Evolutionary conservation across 2,113 vertebrate genomes (phyloP).

Genomic region (Bufo bufo): DNA sequence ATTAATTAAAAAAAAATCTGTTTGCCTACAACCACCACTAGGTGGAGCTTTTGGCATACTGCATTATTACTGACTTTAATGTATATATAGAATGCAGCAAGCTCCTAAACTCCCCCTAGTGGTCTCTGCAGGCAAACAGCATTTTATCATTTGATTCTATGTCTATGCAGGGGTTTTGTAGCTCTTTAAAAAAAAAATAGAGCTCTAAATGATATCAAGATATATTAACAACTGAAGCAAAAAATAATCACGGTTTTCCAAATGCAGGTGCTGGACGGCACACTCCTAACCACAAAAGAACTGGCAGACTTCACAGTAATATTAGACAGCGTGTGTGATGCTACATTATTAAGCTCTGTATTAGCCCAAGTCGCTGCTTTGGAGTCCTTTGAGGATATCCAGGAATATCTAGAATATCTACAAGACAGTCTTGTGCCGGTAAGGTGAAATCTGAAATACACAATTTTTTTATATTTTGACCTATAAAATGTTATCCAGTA

Average conservation of each 20-base stretch:
- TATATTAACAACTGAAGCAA: neutral
- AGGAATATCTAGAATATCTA: conserved; percentile 28
- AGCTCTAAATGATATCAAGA: too few relatives aligned
- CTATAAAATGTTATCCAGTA: neutral
- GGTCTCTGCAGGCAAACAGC: too few relatives aligned
- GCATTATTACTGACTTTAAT: too few relatives aligned
- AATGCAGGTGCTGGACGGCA: neutral
- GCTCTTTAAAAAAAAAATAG: too few relatives aligned
- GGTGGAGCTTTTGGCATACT: too few relatives aligned
- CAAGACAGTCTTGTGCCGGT: conserved; percentile 15
- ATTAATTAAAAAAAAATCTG: too few relatives aligned
- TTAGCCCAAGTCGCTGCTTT: neutral
- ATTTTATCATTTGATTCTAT: too few relatives aligned
- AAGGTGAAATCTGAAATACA: neutral
- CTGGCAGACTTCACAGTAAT: conserved; percentile 48
- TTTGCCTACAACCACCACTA: too few relatives aligned
- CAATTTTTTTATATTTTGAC: neutral
- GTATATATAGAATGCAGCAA: too few relatives aligned
- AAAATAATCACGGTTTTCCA: neutral
- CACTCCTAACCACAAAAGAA: neutral
- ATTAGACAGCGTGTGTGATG: conserved; percentile 30
- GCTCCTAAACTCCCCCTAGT: too few relatives aligned
- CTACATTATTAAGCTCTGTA: neutral
- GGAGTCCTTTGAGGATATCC: conserved; percentile 30
- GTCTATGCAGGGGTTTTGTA: too few relatives aligned